phyloP scores from a whole-genome alignment of 2,113 vertebrate species.

The Gila orcuttii region DNA sequence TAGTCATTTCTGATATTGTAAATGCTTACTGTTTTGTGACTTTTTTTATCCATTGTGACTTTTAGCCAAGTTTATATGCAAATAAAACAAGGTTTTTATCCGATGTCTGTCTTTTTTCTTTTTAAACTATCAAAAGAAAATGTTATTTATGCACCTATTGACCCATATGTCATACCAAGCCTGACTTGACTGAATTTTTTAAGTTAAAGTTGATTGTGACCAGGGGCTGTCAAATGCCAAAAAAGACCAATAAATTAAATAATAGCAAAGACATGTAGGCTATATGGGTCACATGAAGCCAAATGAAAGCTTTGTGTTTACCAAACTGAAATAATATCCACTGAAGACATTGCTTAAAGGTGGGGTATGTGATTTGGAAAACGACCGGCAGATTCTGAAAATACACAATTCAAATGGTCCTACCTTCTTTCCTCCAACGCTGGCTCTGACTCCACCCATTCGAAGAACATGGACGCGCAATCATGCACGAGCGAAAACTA shows the following conservation, averaged over 20 bases:
- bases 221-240: not conserved
- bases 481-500: too few relatives aligned
- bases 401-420: too few relatives aligned
- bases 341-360: not conserved
- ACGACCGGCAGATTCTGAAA: too few relatives aligned
- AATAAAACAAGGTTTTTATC: constrained; percentile 92
- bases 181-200: not conserved
- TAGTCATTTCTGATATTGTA: constrained; percentile 82
- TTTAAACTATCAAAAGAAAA: not conserved
- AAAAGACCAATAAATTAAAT: not conserved
- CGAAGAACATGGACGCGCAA: too few relatives aligned
- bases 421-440: too few relatives aligned
- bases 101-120: not conserved
- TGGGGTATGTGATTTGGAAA: too few relatives aligned
- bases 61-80: constrained; percentile 92
- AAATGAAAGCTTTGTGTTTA: not conserved
- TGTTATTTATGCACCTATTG: not conserved
- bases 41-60: constrained; percentile 86
- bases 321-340: not conserved
- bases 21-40: constrained; percentile 81
- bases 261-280: not conserved
- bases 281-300: not conserved
- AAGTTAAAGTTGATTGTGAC: not conserved
- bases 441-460: too few relatives aligned
- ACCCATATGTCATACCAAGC: not conserved